Evolutionary conservation across 2,113 vertebrate genomes (phyloP).

Genomic region (Empidonax alnorum): DNA sequence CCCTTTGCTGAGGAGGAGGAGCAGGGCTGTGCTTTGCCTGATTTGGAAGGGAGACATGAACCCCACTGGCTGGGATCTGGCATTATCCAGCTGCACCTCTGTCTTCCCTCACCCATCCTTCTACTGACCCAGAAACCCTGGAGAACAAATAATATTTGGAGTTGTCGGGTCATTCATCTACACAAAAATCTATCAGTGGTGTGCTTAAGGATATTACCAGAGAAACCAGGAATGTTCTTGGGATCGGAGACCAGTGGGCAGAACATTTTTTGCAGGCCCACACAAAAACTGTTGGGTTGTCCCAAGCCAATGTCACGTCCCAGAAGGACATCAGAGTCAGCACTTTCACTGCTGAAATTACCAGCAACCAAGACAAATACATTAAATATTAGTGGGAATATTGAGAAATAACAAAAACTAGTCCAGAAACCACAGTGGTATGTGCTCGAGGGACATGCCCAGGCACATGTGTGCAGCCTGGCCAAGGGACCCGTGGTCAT

Average conservation of each 20-base stretch:
- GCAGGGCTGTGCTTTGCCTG: neutral
- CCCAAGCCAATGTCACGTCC: neutral
- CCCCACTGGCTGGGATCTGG: fast-evolving
- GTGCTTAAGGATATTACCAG: neutral
- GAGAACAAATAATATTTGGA: neutral
- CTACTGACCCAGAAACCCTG: neutral
- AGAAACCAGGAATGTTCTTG: neutral
- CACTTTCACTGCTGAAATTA: slow-evolving; percentile 5
- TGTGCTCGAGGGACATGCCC: neutral
- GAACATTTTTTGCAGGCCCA: neutral
- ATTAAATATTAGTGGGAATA: slow-evolving; percentile 26
- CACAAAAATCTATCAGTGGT: neutral
- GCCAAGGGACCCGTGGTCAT: neutral
- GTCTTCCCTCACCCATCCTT: neutral
- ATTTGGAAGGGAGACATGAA: neutral
- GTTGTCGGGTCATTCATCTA: neutral
- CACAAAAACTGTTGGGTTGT: neutral
- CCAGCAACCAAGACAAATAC: neutral
- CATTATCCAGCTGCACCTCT: neutral
- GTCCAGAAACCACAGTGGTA: neutral
- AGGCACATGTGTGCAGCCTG: neutral
- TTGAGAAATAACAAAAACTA: slow-evolving; percentile 15
- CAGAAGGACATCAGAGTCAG: slow-evolving; percentile 7
- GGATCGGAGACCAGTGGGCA: neutral
- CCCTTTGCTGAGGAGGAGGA: neutral